phyloP scores from a whole-genome alignment of 1,140 invertebrate species.

The Onthophagus taurus region DNA sequence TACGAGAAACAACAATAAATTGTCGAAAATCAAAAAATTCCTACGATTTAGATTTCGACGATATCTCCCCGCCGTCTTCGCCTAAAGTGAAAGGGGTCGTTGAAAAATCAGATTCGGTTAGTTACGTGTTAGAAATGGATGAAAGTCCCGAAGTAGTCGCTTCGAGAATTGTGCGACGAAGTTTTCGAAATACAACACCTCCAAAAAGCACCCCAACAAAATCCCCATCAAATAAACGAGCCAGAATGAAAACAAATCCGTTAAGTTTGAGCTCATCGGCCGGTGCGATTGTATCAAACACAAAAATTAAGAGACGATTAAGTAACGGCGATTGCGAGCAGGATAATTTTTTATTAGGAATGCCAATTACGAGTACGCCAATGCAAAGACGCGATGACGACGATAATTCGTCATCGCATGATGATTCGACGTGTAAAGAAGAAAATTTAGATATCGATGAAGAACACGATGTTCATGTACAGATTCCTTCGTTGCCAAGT shows the following conservation, averaged over 20 bases:
- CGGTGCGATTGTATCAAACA: constrained; percentile 21
- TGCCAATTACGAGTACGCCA: constrained; percentile 8
- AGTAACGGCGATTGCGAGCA: constrained; percentile 23
- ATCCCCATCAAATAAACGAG: constrained; percentile 44
- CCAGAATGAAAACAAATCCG: constrained; percentile 37
- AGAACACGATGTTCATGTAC: constrained; percentile 23
- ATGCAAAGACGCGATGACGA: background rate
- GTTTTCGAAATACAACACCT: constrained; percentile 34
- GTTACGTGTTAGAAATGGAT: constrained; percentile 71
- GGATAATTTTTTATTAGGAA: constrained; percentile 17
- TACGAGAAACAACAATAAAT: constrained; percentile 15
- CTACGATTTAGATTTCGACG: constrained; percentile 19
- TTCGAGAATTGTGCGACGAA: constrained; percentile 46
- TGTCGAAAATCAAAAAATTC: constrained; percentile 22
- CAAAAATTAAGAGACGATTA: constrained; percentile 23
- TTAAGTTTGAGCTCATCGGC: constrained; percentile 47
- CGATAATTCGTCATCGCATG: background rate
- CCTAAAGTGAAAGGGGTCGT: constrained; percentile 67
- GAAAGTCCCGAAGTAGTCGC: constrained; percentile 57
- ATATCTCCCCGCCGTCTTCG: constrained; percentile 47
- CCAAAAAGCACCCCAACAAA: constrained; percentile 34
- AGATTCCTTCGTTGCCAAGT: constrained; percentile 32
- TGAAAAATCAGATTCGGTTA: constrained; percentile 72
- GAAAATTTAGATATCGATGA: constrained; percentile 29
- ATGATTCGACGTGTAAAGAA: constrained; percentile 11